phyloP scores from a whole-genome alignment of 2,888 invertebrate genomes.

The Nephrotoma guestfalica region DNA sequence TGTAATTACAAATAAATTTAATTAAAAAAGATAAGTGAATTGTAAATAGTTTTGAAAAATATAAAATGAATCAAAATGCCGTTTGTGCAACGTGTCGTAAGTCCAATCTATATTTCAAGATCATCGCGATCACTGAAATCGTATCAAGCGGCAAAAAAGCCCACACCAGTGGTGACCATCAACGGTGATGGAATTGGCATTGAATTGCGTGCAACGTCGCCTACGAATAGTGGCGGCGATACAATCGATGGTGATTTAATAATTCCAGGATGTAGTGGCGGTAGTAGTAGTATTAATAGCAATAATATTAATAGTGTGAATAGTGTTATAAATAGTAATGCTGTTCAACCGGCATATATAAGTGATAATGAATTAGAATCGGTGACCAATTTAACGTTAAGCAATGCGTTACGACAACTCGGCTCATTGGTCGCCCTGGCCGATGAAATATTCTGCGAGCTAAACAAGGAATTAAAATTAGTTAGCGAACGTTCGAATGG shows the following conservation, averaged over 20 bases:
- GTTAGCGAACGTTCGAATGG: slow-evolving; percentile 58
- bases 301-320: background rate
- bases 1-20: background rate
- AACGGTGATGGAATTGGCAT: slow-evolving; percentile 8
- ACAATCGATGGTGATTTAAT: background rate
- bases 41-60: background rate
- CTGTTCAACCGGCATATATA: slow-evolving; percentile 26
- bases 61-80: slow-evolving; percentile 48
- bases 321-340: background rate
- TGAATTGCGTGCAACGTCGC: background rate
- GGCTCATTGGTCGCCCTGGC: slow-evolving; percentile 71
- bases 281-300: background rate
- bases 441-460: slow-evolving; percentile 72
- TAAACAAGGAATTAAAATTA: slow-evolving; percentile 57
- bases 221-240: background rate
- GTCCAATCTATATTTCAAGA: slow-evolving; percentile 66
- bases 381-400: slow-evolving; percentile 73
- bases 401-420: slow-evolving; percentile 70
- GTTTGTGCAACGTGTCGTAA: slow-evolving; percentile 71
- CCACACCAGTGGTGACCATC: slow-evolving; percentile 11
- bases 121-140: slow-evolving; percentile 26
- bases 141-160: slow-evolving; percentile 6
- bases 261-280: background rate
- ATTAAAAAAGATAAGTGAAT: background rate
- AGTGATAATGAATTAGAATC: slow-evolving; percentile 68